phyloP scores from a whole-genome alignment of 2,888 invertebrate genomes.

The Rhogogaster chlorosoma region DNA sequence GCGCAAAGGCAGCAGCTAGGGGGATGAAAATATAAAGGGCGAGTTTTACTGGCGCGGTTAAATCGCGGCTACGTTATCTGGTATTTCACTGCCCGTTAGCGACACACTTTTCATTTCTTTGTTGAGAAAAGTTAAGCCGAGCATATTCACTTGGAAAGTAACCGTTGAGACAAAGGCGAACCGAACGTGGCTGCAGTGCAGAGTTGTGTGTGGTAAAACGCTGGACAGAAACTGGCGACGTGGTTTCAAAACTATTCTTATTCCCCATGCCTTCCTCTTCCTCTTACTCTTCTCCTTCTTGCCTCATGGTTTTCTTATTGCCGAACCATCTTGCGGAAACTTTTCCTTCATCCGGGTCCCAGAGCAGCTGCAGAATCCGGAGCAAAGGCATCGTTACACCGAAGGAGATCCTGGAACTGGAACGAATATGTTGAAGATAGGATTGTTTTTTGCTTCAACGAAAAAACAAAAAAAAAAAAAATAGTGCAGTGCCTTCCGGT shows the following conservation, averaged over 20 bases:
- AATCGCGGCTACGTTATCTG: neutral
- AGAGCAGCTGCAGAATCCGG: conserved; percentile 59
- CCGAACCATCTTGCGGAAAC: conserved; percentile 64
- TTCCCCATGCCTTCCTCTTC: conserved; percentile 46
- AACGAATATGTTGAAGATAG: neutral
- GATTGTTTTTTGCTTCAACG: neutral
- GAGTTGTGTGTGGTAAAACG: conserved; percentile 25
- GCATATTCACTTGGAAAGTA: conserved; percentile 62
- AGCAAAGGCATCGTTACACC: conserved; percentile 2
- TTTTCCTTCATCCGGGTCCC: conserved; percentile 53
- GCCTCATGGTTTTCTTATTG: conserved; percentile 59
- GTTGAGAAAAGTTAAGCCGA: conserved; percentile 54
- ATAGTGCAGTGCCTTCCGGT: neutral
- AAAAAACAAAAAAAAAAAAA: neutral
- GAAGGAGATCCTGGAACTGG: neutral
- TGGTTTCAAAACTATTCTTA: conserved; percentile 60
- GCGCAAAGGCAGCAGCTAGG: neutral
- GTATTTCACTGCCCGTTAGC: conserved; percentile 6
- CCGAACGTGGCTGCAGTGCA: conserved; percentile 27
- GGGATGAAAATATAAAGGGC: neutral
- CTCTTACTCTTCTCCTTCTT: neutral
- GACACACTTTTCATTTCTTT: conserved; percentile 27
- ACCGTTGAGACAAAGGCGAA: conserved; percentile 53
- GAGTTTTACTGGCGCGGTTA: neutral
- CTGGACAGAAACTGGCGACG: conserved; percentile 50